Evolutionary conservation across 1,140 invertebrate species (phyloP), one percentile per base, ranked within the genome.

Genomic region (Globodera ellingtonae): DNA sequence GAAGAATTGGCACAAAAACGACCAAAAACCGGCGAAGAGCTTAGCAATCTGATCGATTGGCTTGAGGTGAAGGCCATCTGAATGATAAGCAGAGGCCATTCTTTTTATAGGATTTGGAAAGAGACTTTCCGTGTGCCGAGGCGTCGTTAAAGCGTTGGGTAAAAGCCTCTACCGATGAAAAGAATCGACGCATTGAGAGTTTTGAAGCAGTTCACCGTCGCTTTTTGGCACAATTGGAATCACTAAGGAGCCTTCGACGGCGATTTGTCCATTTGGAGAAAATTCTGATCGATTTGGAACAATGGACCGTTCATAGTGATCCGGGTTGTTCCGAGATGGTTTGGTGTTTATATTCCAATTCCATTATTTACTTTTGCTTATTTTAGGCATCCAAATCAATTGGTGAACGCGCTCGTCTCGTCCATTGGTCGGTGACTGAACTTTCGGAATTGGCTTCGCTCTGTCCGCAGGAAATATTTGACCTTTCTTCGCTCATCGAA

Each of bases 281-380:
- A 24, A 35, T 72, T n/a, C n/a, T 83, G n/a, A n/a, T 21, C 15
- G 78, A 70, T 24, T 50, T 83, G 67, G 70, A 85, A 50, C 44
- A 72, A 9, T 83, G 82, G 82, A 74, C 69, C 18, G n/a, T 48
- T 4, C 65, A 73, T 50, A 84, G 83, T 59, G 84, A 86, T 13
- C 69, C 80, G 4, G 80, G 76, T 44, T 83, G 76, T 44, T 83
- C 82, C 1, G 75, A 85, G 46, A 78, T 83, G 82, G 82, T 72
- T 24, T 10, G 71, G 3, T 35, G 35, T 35, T 35, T 35, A 35
- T 35, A 35, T 35, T 35, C 35, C 35, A 35, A 35, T 35, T 35
- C 35, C 35, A 35, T 35, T 3, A 35, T 2, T 35, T 35, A 35
- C 35, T 35, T 35, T 35, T 35, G 46, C 21, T 59, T 48, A 21